These are phyloP conservation scores for Lepidurus packardi DNA, from an alignment of 1,140 invertebrate species.

Conservation along the genomic window DNA sequence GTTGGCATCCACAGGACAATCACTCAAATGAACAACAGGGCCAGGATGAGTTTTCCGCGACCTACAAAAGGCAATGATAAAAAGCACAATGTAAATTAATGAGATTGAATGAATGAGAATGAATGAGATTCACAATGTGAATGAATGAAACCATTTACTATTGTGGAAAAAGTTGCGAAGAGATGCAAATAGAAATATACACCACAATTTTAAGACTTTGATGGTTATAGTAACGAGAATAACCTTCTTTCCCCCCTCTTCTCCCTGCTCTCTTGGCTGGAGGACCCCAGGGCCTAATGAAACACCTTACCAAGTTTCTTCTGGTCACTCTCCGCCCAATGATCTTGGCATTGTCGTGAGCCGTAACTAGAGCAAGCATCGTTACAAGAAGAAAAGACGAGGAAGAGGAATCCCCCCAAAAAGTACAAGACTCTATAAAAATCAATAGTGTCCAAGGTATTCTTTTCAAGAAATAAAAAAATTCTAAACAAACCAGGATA, in stretches of 20 bases:
- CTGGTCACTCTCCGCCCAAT: neutral
- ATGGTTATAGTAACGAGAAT: neutral
- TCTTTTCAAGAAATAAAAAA: no score
- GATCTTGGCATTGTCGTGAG: neutral
- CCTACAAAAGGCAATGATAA: slow-evolving; percentile 56
- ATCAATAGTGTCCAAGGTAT: neutral
- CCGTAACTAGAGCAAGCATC: neutral
- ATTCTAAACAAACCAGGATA: no score
- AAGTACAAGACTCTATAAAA: neutral
- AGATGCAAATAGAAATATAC: neutral
- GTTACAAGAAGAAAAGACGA: neutral
- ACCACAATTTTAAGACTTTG: neutral
- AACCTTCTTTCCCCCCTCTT: neutral
- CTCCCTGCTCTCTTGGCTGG: neutral
- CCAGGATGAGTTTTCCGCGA: slow-evolving; percentile 91
- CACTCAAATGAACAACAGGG: slow-evolving; percentile 86
- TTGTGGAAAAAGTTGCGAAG: neutral
- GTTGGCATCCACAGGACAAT: slow-evolving; percentile 89
- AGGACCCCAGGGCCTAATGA: neutral
- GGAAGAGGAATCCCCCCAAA: neutral
- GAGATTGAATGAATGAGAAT: neutral
- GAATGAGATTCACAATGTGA: neutral
- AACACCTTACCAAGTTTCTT: slow-evolving; percentile 7
- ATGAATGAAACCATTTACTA: neutral
- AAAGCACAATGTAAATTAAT: neutral